phyloP scores from a whole-genome alignment of 2,888 invertebrate species.

The Microctonus hyperodae region DNA sequence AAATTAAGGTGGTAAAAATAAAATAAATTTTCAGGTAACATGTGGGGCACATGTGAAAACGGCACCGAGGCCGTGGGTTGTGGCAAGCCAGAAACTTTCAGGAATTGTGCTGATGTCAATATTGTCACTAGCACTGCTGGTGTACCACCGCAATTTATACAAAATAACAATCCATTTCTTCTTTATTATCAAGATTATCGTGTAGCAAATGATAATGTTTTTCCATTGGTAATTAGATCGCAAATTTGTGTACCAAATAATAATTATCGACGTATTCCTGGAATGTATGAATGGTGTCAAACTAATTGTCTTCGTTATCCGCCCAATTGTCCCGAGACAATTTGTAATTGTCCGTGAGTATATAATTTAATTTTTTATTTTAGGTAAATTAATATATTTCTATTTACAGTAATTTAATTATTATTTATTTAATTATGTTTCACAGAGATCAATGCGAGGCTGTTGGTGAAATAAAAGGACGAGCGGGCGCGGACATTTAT shows the following conservation, averaged over 20 bases:
- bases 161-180: slow-evolving; percentile 75
- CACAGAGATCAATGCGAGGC: slow-evolving; percentile 82
- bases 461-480: slow-evolving; percentile 76
- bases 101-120: slow-evolving; percentile 89
- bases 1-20: neutral
- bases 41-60: slow-evolving; percentile 88
- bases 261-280: slow-evolving; percentile 73
- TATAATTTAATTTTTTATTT: slow-evolving; percentile 2
- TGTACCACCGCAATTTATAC: slow-evolving; percentile 74
- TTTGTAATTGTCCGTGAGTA: slow-evolving; percentile 86
- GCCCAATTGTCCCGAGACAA: slow-evolving; percentile 79
- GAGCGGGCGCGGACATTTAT: slow-evolving; percentile 80
- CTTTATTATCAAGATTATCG: slow-evolving; percentile 77
- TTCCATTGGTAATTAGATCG: slow-evolving; percentile 79
- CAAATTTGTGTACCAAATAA: slow-evolving; percentile 80
- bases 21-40: slow-evolving; percentile 72
- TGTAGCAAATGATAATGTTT: slow-evolving; percentile 64
- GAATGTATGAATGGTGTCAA: slow-evolving; percentile 85
- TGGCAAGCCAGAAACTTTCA: slow-evolving; percentile 89
- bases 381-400: neutral
- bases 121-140: slow-evolving; percentile 82
- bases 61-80: slow-evolving; percentile 89
- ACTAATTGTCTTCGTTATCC: slow-evolving; percentile 86
- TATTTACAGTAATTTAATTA: neutral
- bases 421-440: slow-evolving; percentile 35